Conservation (phyloP, 2,888 invertebrate species). For the Cylloceria caligata region DNA sequence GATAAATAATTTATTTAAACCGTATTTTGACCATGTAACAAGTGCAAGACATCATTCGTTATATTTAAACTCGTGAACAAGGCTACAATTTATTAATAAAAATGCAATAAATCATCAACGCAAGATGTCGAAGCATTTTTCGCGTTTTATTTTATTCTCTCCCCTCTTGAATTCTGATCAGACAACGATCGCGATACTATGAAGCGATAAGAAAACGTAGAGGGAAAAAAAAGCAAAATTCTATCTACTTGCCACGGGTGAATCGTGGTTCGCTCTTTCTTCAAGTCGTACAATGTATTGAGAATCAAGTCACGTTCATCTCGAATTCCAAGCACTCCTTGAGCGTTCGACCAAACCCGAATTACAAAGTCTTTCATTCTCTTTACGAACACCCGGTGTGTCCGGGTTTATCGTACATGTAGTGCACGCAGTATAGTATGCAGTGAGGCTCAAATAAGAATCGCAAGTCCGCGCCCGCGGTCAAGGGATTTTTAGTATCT, state of each 20-base stretch:
- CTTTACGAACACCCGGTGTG: constrained; percentile 57
- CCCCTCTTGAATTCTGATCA: not conserved
- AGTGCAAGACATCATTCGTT: not conserved
- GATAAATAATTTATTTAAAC: no score
- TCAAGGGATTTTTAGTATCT: not conserved
- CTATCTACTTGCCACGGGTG: constrained; percentile 57
- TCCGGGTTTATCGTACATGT: not conserved
- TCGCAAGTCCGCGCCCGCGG: constrained; percentile 8
- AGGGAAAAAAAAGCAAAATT: constrained; percentile 41
- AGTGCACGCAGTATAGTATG: not conserved
- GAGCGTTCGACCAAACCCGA: constrained; percentile 64
- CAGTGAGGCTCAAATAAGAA: not conserved
- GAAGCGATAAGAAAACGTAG: constrained; percentile 33
- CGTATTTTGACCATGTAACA: not conserved
- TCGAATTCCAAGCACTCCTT: constrained; percentile 66
- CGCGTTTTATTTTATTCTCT: not conserved
- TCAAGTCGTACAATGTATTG: constrained; percentile 53
- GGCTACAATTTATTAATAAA: not conserved
- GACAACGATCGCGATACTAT: constrained; percentile 31
- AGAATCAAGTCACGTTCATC: constrained; percentile 65
- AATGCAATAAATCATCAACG: not conserved
- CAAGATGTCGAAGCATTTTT: not conserved
- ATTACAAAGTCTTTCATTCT: constrained; percentile 59
- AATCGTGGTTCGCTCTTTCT: constrained; percentile 59
- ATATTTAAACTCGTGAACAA: not conserved